phyloP scores from a whole-genome alignment of 2,888 invertebrate genomes.

The Spilarctia lutea region DNA sequence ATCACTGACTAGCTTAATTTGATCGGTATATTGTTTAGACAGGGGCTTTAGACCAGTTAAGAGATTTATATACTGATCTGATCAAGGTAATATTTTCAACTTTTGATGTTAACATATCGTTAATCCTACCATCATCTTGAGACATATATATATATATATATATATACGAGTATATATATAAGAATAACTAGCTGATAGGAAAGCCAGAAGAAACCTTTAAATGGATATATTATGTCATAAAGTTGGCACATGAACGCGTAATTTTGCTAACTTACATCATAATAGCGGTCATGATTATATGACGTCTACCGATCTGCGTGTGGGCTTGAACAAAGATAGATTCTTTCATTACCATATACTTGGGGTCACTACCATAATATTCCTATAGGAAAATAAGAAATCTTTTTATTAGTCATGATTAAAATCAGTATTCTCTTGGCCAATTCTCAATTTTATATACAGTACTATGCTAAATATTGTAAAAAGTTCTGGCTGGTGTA shows the following conservation, averaged over 20 bases:
- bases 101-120: neutral
- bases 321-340: neutral
- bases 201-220: neutral
- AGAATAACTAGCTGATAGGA: neutral
- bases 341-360: neutral
- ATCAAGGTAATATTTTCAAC: no score
- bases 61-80: no score
- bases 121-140: neutral
- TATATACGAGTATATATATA: no score
- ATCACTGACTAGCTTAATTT: neutral
- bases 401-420: no score
- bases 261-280: slow-evolving; percentile 14
- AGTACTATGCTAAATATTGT: neutral
- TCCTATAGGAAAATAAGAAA: neutral
- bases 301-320: slow-evolving; percentile 15
- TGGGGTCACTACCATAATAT: neutral
- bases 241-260: slow-evolving; percentile 3
- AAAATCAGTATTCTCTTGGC: neutral
- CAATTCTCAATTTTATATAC: neutral
- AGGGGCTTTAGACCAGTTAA: neutral
- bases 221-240: slow-evolving; percentile 14
- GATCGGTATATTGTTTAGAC: neutral
- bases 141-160: neutral
- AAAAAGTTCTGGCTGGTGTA: neutral
- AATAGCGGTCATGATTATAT: slow-evolving; percentile 15